Evolutionary conservation across 2,797 vertebrate genomes (phyloP).

Genomic region (Mycteria americana): DNA sequence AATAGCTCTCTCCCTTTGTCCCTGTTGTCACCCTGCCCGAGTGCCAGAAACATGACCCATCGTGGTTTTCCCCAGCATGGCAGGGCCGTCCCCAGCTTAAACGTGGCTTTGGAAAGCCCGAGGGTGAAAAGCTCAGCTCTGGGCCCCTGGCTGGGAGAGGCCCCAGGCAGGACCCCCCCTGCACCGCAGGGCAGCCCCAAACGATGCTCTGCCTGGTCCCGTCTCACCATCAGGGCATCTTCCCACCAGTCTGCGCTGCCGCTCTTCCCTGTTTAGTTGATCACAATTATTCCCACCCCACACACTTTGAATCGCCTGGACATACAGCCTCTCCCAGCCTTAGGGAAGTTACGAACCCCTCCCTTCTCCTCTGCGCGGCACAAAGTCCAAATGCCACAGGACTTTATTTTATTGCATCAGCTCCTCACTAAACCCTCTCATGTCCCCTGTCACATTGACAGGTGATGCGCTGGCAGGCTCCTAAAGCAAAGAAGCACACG

Average conservation of each 20-base stretch:
- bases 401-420: not conserved
- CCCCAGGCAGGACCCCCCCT: not conserved
- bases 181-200: not conserved
- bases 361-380: not conserved
- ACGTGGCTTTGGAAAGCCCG: not conserved
- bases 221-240: not conserved
- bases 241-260: not conserved
- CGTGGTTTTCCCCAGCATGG: not conserved
- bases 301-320: not conserved
- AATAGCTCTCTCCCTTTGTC: not conserved
- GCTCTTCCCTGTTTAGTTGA: not conserved
- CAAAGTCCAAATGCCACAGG: not conserved
- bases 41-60: not conserved
- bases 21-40: not conserved
- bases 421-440: not conserved
- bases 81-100: not conserved
- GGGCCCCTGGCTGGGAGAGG: not conserved
- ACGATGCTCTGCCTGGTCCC: accelerated
- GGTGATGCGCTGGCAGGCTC: not conserved
- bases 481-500: not conserved
- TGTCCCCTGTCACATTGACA: not conserved
- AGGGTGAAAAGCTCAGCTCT: not conserved
- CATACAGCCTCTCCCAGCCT: not conserved
- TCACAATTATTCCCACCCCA: not conserved
- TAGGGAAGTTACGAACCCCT: not conserved